Base-by-base conservation (phyloP, 2,113 vertebrate genomes). In the Scatophagus argus region DNA sequence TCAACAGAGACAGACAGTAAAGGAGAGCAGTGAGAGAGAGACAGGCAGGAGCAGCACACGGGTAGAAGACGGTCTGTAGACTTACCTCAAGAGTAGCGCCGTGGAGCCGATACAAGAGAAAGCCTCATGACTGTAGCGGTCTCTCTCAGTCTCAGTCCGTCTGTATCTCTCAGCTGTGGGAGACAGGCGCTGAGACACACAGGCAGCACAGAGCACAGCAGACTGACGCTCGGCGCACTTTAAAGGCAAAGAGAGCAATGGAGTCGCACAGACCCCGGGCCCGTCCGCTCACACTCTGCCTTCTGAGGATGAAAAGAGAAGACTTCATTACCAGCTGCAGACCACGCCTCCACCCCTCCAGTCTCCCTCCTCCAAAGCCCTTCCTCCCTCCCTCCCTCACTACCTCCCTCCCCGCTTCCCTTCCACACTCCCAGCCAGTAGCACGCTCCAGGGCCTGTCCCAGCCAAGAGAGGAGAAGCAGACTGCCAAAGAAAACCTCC, bases 301-400 rank as follows among this genome's bases (percentile, higher is more conserved):
- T 95, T 96, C 95, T 95, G 96, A 91, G 95, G 94, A 96, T 95
- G 94, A 96, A 96, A 96, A 96, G 95, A 96, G 94, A 96, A 96
- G 94, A 95, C 95, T 97, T 97, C 97, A 96, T 96, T 95, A 95
- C 95, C 95, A 96, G 94, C 95, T 94, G 85, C 91, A 95, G 91
- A 94, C 95, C 94, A 95, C 94, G 95, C 94, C 93, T 91, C 85
- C 93, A 74, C 86, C 94, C 93, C 84, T 82, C 60, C 66, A 81
- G 74, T 81, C 85, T 83, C 87, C 87, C 86, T 82, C 91, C 90
- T 85, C 81, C 86, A 34, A 27, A 78, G 54, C 43, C 36, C 49
- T 76, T 67, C 61, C 76, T 77, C 77, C 68, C 78, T 39, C 64
- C 52, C 54, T 60, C 66, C 77, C 72, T 65, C 74, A 71, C 83